phyloP scores from a whole-genome alignment of 2,113 vertebrate species.

The Cranoglanis bouderius region DNA sequence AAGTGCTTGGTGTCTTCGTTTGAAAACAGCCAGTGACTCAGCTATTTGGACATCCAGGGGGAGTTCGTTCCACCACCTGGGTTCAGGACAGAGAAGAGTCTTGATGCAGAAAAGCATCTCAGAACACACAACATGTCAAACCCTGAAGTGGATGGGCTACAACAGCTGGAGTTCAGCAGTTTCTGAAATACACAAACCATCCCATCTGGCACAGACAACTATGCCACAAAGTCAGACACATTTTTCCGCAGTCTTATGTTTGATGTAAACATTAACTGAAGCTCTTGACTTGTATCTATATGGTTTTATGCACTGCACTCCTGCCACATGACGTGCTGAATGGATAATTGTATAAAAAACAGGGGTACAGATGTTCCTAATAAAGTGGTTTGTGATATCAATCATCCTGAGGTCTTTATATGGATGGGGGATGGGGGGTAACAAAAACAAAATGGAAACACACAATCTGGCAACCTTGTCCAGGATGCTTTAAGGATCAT shows the following conservation, averaged over 20 bases:
- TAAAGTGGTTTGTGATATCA: not conserved
- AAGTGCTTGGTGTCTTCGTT: not conserved
- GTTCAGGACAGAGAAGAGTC: not conserved
- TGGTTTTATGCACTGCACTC: not conserved
- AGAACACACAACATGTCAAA: not conserved
- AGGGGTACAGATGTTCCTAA: not conserved
- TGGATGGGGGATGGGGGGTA: not conserved
- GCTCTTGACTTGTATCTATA: not conserved
- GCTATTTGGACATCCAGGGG: not conserved
- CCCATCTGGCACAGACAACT: not conserved
- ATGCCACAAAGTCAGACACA: not conserved
- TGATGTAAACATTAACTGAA: not conserved
- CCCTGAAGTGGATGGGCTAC: not conserved
- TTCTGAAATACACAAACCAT: not conserved
- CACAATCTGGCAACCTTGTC: not conserved
- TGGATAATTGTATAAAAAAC: not conserved
- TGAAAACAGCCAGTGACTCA: not conserved
- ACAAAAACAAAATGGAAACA: not conserved
- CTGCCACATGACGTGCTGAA: not conserved
- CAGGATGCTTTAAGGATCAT: not conserved
- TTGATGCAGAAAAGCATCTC: not conserved
- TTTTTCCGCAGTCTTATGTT: not conserved
- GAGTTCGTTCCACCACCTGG: not conserved
- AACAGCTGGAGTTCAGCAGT: not conserved
- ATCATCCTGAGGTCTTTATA: not conserved